Conservation (phyloP, 2,113 vertebrate species). For the Centropus unirufus region DNA sequence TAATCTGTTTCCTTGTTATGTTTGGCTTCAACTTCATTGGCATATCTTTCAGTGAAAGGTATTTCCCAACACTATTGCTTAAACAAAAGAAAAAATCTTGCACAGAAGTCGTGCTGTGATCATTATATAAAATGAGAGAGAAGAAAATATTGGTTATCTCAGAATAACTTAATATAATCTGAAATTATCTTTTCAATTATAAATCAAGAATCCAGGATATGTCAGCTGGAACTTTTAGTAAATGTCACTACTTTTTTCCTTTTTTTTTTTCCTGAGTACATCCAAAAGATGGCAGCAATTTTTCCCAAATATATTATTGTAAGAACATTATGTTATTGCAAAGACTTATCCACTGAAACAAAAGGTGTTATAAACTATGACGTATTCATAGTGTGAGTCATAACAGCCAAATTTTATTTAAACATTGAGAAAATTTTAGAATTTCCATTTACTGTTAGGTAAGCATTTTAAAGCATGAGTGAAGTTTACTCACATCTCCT, state of each 20-base stretch:
- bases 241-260: neutral
- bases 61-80: neutral
- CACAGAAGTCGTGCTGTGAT: neutral
- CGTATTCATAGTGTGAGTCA: neutral
- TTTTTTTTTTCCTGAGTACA: neutral
- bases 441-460: neutral
- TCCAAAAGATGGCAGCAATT: conserved; percentile 13
- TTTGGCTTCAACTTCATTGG: neutral
- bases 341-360: neutral
- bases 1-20: neutral
- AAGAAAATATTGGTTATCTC: neutral
- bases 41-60: neutral
- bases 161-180: neutral
- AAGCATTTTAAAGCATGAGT: neutral
- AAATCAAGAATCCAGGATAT: neutral
- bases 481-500: neutral
- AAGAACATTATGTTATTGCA: neutral
- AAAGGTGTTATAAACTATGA: neutral
- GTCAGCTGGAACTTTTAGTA: neutral
- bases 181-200: neutral
- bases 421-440: neutral
- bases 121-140: neutral
- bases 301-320: neutral
- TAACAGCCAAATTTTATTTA: neutral
- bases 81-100: neutral